Conservation (phyloP, 2,113 vertebrate genomes). For the Carlito syrichta region DNA sequence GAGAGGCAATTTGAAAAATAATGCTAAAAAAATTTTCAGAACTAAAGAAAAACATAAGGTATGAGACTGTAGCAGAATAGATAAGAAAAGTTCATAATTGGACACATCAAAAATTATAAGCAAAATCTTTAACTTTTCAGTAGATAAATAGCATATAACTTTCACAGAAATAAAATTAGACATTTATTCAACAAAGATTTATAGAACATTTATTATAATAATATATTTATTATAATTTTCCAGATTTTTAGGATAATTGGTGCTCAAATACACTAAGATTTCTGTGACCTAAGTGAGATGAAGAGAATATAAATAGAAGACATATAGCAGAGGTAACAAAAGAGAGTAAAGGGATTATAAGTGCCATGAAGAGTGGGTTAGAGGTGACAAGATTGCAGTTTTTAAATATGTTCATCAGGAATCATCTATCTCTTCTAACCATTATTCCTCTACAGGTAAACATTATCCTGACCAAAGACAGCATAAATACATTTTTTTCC, state of each 20-base stretch:
- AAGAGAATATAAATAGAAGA: not conserved
- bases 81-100: not conserved
- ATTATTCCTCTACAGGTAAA: not conserved
- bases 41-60: not conserved
- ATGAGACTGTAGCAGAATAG: not conserved
- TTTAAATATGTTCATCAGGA: not conserved
- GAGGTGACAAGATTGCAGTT: not conserved
- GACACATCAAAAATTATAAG: not conserved
- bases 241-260: not conserved
- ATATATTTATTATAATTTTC: not conserved
- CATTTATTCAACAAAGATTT: not conserved
- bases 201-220: not conserved
- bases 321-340: not conserved
- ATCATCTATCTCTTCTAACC: not conserved
- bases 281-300: not conserved
- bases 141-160: not conserved
- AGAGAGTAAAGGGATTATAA: not conserved
- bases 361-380: not conserved
- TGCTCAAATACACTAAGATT: not conserved
- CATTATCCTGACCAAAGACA: not conserved
- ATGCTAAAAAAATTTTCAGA: not conserved
- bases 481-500: not conserved
- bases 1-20: not conserved
- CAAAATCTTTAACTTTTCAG: not conserved
- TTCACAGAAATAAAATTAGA: not conserved